Conservation (phyloP, 2,888 invertebrate species). For the Euzophera pinguis region DNA sequence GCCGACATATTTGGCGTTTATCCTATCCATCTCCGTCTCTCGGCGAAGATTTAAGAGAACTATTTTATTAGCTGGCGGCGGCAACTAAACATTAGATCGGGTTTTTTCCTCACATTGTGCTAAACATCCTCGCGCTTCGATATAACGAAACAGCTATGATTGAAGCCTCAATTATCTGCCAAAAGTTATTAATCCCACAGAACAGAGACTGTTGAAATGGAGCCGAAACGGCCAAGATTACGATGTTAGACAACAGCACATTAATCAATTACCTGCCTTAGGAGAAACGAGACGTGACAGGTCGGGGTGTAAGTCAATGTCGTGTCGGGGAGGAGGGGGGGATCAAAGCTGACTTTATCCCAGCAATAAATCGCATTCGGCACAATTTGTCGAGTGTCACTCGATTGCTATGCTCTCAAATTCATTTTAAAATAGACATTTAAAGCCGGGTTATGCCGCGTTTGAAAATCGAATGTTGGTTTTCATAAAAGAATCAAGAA, state of each 20-base stretch:
- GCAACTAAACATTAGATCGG: too few relatives aligned
- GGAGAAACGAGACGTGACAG: slow-evolving; percentile 28
- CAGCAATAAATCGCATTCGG: slow-evolving; percentile 45
- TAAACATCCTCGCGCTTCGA: slow-evolving; percentile 22
- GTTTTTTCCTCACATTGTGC: too few relatives aligned
- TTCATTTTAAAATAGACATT: neutral
- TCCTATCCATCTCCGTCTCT: too few relatives aligned
- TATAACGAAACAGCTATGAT: neutral
- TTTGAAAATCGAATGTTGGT: slow-evolving; percentile 8
- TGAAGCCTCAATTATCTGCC: slow-evolving; percentile 24
- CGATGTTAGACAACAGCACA: slow-evolving; percentile 25
- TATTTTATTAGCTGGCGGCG: too few relatives aligned
- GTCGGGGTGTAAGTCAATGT: slow-evolving; percentile 35
- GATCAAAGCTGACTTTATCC: slow-evolving; percentile 34
- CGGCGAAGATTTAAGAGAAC: too few relatives aligned
- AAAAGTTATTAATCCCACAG: slow-evolving; percentile 14
- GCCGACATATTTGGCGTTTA: too few relatives aligned
- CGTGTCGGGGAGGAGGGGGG: slow-evolving; percentile 23
- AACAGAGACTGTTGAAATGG: slow-evolving; percentile 12
- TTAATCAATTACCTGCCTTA: slow-evolving; percentile 26
- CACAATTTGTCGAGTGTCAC: slow-evolving; percentile 41
- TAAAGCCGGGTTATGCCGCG: neutral
- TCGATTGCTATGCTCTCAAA: slow-evolving; percentile 21
- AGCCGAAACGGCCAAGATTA: slow-evolving; percentile 5
- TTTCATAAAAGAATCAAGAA: too few relatives aligned